Evolutionary conservation across 92 coral and sea anemone species (phyloP), one percentile per base, ranked within the genome.

Genomic region (Porites cylindrica): DNA sequence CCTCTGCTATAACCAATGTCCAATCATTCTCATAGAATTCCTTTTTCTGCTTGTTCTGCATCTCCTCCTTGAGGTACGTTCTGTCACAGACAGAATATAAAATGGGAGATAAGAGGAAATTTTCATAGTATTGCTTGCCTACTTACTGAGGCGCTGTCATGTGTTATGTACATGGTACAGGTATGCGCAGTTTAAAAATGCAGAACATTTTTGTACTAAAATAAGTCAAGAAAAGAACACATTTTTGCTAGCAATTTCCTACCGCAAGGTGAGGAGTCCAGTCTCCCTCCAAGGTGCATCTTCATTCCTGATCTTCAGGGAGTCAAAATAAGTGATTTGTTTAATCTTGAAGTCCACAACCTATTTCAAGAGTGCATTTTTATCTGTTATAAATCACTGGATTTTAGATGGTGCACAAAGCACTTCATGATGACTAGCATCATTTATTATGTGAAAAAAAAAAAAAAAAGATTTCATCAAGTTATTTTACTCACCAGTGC

Each of bases 1-100:
- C 81, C 64, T 76, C 81, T 18, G 81, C 81, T 76, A 76, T 76
- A 4, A 76, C 81, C 43, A 76, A 1, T 43, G 81, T 51, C 81
- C 81, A 76, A 14, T 24, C 81, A 76, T 19, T 76, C 11, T 62
- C 19, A 62, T 54, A 38, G 64, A 76, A 24, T 38, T 76, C 43
- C 67, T 76, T 76, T 76, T 76, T 56, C 66, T 76, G 81, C 81
- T 76, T 76, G 81, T 76, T 56, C n/a, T 51, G 81, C 81, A 76
- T 76, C 81, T 76, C 81, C 81, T 76, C 64, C 81, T 29, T 24
- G 2, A 76, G 43, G 81, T 76, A 76, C 11, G 81, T 66, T 66
- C 70, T 66, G 70, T 66, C 70, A 66, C 70, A 66, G 70, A 66
- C 60, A 1, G 29, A 54, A 54, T 12, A 54, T 54, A 54, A 54